A percentile compares a stretch with the other conserved stretches of the same genome.
Evolutionary conservation across 2,113 vertebrate species (phyloP).

Genomic region (Ptilonorhynchus violaceus): DNA sequence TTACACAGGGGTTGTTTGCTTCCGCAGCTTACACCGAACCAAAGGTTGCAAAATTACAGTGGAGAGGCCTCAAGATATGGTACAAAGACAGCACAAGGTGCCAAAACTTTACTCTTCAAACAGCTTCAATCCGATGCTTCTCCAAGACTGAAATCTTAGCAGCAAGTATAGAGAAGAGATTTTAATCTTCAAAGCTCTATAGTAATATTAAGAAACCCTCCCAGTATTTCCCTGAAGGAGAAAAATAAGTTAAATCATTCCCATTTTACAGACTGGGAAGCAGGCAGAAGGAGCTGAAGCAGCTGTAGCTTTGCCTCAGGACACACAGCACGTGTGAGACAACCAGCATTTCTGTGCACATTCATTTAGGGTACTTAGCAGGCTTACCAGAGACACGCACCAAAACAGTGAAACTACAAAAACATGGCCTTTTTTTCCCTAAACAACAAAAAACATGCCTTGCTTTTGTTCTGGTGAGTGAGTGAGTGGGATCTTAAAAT

Average conservation of each 20-base stretch:
- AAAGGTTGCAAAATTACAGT: constrained; percentile 7
- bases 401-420: neutral
- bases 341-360: neutral
- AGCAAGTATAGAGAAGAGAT: constrained; percentile 30
- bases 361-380: neutral
- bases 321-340: constrained; percentile 13
- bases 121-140: neutral
- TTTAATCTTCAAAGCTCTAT: constrained; percentile 55
- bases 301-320: constrained; percentile 47
- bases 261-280: constrained; percentile 28
- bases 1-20: neutral
- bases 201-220: constrained; percentile 43
- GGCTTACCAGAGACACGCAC: neutral
- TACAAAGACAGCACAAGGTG: constrained; percentile 10
- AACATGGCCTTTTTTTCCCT: neutral
- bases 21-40: neutral
- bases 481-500: neutral
- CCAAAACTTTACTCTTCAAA: constrained; percentile 39
- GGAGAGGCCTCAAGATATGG: neutral
- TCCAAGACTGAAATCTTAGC: constrained; percentile 42
- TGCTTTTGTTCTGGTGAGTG: neutral
- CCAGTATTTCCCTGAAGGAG: constrained; percentile 23
- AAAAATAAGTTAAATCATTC: constrained; percentile 45
- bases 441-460: neutral
- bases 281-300: neutral